Percentiles rank a stretch among this genome's conserved stretches.
Conservation (phyloP, 2,888 invertebrate species). For the Noctua janthe region DNA sequence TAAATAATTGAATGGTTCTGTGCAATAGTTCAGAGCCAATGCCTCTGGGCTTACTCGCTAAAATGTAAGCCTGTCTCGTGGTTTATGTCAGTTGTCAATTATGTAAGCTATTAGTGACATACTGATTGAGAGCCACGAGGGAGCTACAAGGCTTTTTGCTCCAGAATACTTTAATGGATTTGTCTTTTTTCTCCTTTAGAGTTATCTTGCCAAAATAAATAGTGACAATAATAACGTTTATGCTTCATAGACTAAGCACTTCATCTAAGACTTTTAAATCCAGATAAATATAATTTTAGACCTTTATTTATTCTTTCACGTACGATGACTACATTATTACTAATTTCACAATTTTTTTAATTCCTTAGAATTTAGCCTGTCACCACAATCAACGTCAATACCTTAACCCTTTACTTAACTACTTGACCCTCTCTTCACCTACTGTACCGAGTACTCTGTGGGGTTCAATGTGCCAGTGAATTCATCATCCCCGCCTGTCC, state of each 20-base stretch:
- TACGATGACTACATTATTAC: not conserved
- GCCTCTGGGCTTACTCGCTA: conserved; percentile 53
- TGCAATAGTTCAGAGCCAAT: conserved; percentile 32
- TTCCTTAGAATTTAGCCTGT: not conserved
- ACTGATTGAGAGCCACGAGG: conserved; percentile 55
- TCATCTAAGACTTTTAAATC: not conserved
- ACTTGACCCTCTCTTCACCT: not conserved
- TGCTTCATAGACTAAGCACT: not conserved
- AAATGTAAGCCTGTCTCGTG: conserved; percentile 42
- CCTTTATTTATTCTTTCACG: not conserved
- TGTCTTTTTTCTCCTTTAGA: not conserved
- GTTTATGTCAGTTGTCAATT: conserved; percentile 63
- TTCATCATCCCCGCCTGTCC: conserved; percentile 51
- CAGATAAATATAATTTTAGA: not conserved
- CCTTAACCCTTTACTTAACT: not conserved
- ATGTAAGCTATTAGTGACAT: conserved; percentile 54
- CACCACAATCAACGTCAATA: not conserved
- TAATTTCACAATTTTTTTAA: not conserved
- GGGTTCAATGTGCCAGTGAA: conserved; percentile 43
- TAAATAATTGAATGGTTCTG: conserved; percentile 45
- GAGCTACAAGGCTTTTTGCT: conserved; percentile 34
- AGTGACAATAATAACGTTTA: not conserved
- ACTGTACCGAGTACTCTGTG: conserved; percentile 24
- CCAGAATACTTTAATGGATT: conserved; percentile 21
- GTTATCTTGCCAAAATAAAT: conserved; percentile 4